Base-by-base conservation (phyloP, 2,113 vertebrate species). In the Phaethornis superciliosus region DNA sequence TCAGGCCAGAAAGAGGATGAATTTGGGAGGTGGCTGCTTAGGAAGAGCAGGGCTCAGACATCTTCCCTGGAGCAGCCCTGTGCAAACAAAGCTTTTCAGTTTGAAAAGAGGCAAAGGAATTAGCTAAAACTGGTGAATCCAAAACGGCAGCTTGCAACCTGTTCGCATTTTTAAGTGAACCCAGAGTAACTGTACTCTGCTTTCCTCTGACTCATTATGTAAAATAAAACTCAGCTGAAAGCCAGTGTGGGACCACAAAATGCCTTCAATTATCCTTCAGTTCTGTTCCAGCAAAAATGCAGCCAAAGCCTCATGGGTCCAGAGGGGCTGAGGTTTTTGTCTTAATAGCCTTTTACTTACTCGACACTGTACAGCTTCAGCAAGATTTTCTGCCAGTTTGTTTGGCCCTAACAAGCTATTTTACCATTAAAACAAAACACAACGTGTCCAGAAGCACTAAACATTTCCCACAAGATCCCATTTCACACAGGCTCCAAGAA, bases 211-310 rank as follows among this genome's bases (percentile, higher is more conserved):
- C 81, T 93, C 42, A 40, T 90, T 71, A 95, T 60, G 75, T 52
- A 89, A 93, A 93, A 92, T 95, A 91, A 88, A 95, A 89, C 59
- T 46, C 55, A 77, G 81, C 71, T 89, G 67, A 91, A 88, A 89
- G 87, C 68, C 71, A 83, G 85, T n/a, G 46, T 78, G 89, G 78
- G 95, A 71, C 90, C 86, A 86, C 90, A 89, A 91, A 95, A 92
- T 16, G 54, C 60, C 90, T 82, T 80, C 88, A 49, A 80, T 95
- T 95, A 93, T 65, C 79, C 88, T 74, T 69, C 89, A 51, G 35
- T 70, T 67, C 81, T 84, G 32, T 79, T 91, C 69, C 85, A 90
- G 94, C 15, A 56, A 90, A 79, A 87, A 78, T 2, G n/a, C 77
- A 76, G 81, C 69, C 75, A 76, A 87, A 87, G 47, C 60, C 95